Evolutionary conservation across 2,113 vertebrate species (phyloP).

Genomic region (Passer domesticus): DNA sequence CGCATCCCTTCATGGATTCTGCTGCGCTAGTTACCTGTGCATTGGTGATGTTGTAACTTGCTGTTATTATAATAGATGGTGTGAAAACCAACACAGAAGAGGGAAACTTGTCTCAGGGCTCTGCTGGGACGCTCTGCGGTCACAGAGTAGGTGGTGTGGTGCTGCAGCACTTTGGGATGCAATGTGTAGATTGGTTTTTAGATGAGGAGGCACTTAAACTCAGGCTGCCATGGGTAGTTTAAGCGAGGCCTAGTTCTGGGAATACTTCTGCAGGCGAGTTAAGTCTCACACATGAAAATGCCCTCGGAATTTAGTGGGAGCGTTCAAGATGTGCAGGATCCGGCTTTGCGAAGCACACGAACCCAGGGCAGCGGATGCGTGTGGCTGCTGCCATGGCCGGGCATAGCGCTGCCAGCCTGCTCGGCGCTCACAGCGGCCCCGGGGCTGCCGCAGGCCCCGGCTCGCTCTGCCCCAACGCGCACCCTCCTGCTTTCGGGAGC

Average conservation of each 20-base stretch:
- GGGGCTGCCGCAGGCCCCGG: not conserved
- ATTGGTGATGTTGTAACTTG: not conserved
- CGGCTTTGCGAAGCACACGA: not conserved
- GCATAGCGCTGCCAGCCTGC: rapidly evolving
- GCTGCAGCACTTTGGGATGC: not conserved
- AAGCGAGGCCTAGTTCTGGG: not conserved
- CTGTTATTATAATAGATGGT: not conserved
- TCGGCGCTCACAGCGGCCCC: not conserved
- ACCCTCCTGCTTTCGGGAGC: not conserved
- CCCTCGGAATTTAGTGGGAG: not conserved
- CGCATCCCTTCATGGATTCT: not conserved
- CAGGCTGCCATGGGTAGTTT: not conserved
- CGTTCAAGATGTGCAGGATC: not conserved
- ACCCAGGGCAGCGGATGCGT: not conserved
- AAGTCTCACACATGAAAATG: not conserved
- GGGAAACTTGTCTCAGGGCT: not conserved
- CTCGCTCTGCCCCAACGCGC: not conserved
- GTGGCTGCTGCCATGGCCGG: not conserved
- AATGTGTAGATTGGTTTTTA: rapidly evolving
- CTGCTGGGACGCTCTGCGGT: not conserved
- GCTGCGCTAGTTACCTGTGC: rapidly evolving
- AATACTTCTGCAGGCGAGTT: not conserved
- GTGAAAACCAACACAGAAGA: not conserved
- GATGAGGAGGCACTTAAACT: not conserved
- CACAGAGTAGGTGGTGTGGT: not conserved